These are phyloP conservation scores for Ormyrus labotus DNA, from an alignment of 2,888 invertebrate species.

Conservation along the genomic window DNA sequence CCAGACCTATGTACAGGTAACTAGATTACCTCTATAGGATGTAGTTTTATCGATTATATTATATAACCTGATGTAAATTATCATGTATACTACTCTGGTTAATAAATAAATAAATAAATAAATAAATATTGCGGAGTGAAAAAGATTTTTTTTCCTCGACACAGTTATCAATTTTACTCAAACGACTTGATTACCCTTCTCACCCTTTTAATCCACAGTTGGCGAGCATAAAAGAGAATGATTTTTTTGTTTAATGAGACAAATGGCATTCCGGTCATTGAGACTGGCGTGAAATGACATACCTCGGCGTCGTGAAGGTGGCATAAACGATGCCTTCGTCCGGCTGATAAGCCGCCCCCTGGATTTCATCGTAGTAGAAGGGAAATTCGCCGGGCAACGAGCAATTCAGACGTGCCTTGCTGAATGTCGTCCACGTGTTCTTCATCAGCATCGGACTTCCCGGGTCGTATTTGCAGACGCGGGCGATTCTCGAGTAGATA, in stretches of 20 bases:
- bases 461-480: conserved; percentile 93
- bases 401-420: conserved; percentile 91
- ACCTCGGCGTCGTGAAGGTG: conserved; percentile 89
- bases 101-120: too few species aligned
- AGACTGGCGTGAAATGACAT: conserved; percentile 59
- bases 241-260: too few species aligned
- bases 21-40: too few species aligned
- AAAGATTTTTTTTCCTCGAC: background rate
- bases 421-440: conserved; percentile 94
- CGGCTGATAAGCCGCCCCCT: conserved; percentile 86
- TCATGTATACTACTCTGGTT: too few species aligned
- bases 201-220: too few species aligned
- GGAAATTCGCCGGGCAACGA: conserved; percentile 90
- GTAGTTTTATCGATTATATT: too few species aligned
- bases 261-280: too few species aligned
- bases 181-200: too few species aligned
- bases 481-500: conserved; percentile 92
- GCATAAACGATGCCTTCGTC: conserved; percentile 89
- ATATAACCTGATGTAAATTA: too few species aligned
- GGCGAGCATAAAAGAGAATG: too few species aligned
- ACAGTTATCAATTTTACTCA: too few species aligned
- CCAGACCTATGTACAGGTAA: too few species aligned
- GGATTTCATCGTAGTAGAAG: conserved; percentile 93
- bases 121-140: background rate
- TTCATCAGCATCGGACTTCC: conserved; percentile 87